phyloP scores from a whole-genome alignment of 2,888 invertebrate species.

The Trissolcus brochymenae region DNA sequence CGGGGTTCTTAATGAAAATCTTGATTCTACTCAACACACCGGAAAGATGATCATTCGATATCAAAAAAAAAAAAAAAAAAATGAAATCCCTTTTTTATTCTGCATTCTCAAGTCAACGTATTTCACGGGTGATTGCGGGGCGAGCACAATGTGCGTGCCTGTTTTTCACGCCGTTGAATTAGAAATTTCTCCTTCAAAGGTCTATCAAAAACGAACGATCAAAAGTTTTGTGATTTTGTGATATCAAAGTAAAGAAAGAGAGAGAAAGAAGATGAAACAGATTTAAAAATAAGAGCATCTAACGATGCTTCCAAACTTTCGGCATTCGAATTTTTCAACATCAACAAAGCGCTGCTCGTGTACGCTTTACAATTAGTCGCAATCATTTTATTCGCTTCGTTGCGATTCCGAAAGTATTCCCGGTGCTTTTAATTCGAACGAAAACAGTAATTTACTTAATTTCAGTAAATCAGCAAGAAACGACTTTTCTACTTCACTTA shows the following conservation, averaged over 20 bases:
- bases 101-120: conserved; percentile 16
- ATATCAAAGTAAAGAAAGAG: no score
- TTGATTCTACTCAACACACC: conserved; percentile 44
- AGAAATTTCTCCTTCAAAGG: neutral
- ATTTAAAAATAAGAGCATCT: no score
- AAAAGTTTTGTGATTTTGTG: no score
- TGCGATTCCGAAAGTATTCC: conserved; percentile 8
- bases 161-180: neutral
- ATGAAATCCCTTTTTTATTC: conserved; percentile 38
- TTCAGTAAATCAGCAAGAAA: conserved; percentile 27
- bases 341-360: no score
- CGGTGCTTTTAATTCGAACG: conserved; percentile 14
- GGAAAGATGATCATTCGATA: conserved; percentile 34
- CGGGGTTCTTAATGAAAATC: conserved; percentile 33
- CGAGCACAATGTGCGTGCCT: conserved; percentile 9
- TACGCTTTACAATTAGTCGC: conserved; percentile 9
- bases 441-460: conserved; percentile 35
- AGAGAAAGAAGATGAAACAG: no score
- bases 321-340: no score
- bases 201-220: no score
- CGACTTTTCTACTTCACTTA: conserved; percentile 38
- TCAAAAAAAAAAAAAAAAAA: no score
- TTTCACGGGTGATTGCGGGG: conserved; percentile 18
- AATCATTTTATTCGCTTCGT: conserved; percentile 9
- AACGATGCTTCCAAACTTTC: no score